phyloP scores from a whole-genome alignment of 2,888 invertebrate genomes.

The Diarsia mendica region DNA sequence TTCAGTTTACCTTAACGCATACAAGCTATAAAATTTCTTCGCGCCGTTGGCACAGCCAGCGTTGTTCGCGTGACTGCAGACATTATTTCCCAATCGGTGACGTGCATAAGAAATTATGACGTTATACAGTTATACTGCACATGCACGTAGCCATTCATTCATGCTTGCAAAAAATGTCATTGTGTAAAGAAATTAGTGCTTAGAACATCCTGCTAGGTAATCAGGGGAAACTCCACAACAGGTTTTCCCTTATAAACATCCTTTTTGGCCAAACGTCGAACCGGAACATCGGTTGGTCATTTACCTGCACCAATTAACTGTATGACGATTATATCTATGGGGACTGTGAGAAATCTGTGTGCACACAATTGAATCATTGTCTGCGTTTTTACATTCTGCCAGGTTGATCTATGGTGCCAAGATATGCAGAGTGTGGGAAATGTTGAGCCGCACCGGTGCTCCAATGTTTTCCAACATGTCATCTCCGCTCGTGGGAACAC shows the following conservation, averaged over 20 bases:
- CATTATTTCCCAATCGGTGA: conserved; percentile 82
- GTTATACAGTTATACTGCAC: conserved; percentile 75
- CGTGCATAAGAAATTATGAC: conserved; percentile 84
- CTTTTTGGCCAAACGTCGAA: conserved; percentile 42
- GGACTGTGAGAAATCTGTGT: conserved; percentile 89
- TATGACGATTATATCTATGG: conserved; percentile 84
- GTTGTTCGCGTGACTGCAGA: conserved; percentile 79
- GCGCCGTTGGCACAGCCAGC: conserved; percentile 60
- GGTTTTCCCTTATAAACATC: conserved; percentile 53
- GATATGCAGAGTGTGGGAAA: conserved; percentile 90
- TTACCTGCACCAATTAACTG: conserved; percentile 87
- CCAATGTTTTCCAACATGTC: conserved; percentile 85
- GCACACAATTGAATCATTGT: conserved; percentile 90
- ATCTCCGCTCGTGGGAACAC: conserved; percentile 86
- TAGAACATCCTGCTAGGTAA: conserved; percentile 77
- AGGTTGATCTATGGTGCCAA: conserved; percentile 88
- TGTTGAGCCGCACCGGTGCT: conserved; percentile 73
- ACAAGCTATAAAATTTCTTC: conserved; percentile 57
- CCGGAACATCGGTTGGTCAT: conserved; percentile 85
- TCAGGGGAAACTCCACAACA: conserved; percentile 60
- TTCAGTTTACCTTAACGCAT: conserved; percentile 21
- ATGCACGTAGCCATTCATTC: conserved; percentile 80
- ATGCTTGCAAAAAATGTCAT: conserved; percentile 78
- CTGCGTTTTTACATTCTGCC: conserved; percentile 87
- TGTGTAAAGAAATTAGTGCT: conserved; percentile 72